These are phyloP conservation scores for Bos javanicus DNA, from an alignment of 2,113 vertebrate species.

Conservation along the genomic window DNA sequence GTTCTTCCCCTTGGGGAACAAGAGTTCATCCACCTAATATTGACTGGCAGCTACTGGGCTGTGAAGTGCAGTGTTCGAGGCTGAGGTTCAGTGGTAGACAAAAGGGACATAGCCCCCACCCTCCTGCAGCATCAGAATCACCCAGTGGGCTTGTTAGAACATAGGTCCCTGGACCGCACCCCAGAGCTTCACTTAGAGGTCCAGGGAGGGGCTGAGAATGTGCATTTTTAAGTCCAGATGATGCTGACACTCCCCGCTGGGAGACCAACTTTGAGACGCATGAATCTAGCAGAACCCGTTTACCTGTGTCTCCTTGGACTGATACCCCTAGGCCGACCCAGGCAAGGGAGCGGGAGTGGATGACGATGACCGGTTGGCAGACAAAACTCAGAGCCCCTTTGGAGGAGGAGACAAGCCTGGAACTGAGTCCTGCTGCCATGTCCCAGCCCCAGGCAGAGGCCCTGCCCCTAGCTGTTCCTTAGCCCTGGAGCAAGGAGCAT, in stretches of 20 bases:
- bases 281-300: background rate
- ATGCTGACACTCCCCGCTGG: background rate
- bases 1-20: background rate
- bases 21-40: fast-evolving
- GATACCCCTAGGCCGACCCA: no score
- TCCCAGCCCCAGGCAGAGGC: background rate
- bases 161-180: no score
- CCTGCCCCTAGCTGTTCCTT: background rate
- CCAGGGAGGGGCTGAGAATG: no score
- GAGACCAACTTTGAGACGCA: background rate
- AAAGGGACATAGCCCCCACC: background rate
- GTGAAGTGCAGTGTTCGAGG: background rate
- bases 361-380: background rate
- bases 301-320: background rate
- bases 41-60: background rate
- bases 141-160: background rate
- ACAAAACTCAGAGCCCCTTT: background rate
- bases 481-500: background rate
- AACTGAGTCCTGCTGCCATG: background rate
- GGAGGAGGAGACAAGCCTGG: background rate
- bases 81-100: background rate
- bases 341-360: background rate
- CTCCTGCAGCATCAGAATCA: background rate
- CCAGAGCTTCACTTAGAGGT: background rate
- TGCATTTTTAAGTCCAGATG: background rate